Evolutionary conservation across 2,797 vertebrate species (phyloP).

Genomic region (Microchirus variegatus): DNA sequence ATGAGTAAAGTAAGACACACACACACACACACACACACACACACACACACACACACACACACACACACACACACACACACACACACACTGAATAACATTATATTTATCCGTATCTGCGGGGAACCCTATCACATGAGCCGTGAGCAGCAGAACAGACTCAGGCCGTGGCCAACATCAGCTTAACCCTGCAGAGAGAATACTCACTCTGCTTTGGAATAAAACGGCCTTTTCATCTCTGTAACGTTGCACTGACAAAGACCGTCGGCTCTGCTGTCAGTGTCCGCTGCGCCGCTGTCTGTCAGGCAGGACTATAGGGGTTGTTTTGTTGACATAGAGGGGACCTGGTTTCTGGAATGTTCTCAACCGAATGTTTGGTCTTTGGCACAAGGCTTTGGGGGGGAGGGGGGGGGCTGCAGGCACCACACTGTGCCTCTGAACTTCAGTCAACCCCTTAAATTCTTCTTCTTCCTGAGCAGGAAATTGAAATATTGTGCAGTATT

Average conservation of each 20-base stretch:
- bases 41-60: no score
- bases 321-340: conserved; percentile 68
- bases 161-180: background rate
- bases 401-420: conserved; percentile 79
- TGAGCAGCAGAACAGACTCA: background rate
- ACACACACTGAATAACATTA: no score
- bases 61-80: no score
- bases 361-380: conserved; percentile 86
- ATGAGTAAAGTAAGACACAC: background rate
- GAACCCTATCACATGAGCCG: background rate
- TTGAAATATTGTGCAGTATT: conserved; percentile 94
- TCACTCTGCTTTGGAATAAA: conserved; percentile 7
- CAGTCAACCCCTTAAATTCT: conserved; percentile 90
- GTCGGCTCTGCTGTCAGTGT: conserved; percentile 38
- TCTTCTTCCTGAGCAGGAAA: conserved; percentile 89
- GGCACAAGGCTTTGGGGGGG: conserved; percentile 66
- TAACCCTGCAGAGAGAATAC: conserved; percentile 11
- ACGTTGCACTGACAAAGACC: conserved; percentile 20
- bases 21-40: no score
- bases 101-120: background rate
- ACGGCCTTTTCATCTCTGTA: conserved; percentile 19
- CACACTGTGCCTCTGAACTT: conserved; percentile 95
- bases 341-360: conserved; percentile 84
- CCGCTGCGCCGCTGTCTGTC: conserved; percentile 34
- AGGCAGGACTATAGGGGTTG: conserved; percentile 45